These are phyloP conservation scores for Eufriesea mexicana DNA, from an alignment of 1,140 invertebrate genomes.

Conservation along the genomic window DNA sequence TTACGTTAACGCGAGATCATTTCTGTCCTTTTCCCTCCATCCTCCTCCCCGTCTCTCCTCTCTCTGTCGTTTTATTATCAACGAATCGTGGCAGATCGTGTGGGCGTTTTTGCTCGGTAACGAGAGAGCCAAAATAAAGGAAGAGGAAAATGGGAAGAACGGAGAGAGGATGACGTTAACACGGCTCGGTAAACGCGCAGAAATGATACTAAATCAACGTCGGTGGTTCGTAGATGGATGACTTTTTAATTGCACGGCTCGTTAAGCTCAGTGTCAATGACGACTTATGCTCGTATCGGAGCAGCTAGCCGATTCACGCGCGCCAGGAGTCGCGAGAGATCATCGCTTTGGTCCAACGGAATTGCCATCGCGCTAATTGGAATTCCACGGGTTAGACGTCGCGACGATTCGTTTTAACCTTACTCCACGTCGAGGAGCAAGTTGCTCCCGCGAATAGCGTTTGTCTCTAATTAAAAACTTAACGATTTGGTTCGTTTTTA, in stretches of 20 bases:
- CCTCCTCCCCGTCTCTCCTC: too few species aligned
- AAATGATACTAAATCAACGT: constrained; percentile 30
- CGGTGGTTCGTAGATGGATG: constrained; percentile 9
- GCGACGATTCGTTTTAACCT: background rate
- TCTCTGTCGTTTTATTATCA: background rate
- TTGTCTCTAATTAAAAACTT: too few species aligned
- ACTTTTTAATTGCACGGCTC: constrained; percentile 31
- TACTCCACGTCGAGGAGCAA: background rate
- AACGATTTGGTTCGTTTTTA: too few species aligned
- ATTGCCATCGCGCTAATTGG: background rate
- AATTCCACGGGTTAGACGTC: background rate
- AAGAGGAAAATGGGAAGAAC: background rate
- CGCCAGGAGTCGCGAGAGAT: background rate
- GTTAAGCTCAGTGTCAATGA: constrained; percentile 26
- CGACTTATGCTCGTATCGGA: constrained; percentile 3
- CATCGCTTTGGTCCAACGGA: background rate
- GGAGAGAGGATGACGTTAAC: background rate
- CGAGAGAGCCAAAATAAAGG: background rate
- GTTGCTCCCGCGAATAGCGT: too few species aligned
- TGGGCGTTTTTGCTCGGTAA: background rate
- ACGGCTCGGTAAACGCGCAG: background rate
- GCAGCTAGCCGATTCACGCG: background rate
- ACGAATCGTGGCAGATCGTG: background rate
- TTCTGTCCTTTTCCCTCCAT: too few species aligned
- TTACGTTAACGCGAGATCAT: constrained; percentile 13